phyloP scores from a whole-genome alignment of 2,797 vertebrate genomes.

The Aldrovandia affinis region DNA sequence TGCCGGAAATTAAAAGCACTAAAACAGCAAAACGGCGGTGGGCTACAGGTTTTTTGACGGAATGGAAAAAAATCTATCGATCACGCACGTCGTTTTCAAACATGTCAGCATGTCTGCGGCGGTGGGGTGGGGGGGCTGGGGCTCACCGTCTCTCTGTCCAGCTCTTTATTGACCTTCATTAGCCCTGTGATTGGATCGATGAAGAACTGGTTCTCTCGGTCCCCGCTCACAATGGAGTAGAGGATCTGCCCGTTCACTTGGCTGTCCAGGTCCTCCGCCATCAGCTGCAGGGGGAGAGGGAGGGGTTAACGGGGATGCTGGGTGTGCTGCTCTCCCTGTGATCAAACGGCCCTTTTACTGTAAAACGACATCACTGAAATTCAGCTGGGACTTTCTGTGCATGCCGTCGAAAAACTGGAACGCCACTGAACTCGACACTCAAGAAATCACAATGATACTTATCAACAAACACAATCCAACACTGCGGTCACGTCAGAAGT shows the following conservation, averaged over 20 bases:
- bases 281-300: constrained; percentile 77
- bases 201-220: constrained; percentile 90
- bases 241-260: constrained; percentile 88
- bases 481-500: neutral
- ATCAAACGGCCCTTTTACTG: neutral
- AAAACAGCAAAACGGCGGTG: neutral
- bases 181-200: constrained; percentile 88
- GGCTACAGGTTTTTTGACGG: neutral
- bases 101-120: neutral
- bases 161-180: constrained; percentile 90
- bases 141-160: constrained; percentile 92
- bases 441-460: neutral
- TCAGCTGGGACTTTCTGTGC: neutral
- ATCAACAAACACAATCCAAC: neutral
- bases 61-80: neutral
- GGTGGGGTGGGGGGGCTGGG: neutral
- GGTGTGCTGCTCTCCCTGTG: neutral
- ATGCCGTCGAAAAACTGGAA: neutral
- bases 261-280: constrained; percentile 92
- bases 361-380: too few relatives aligned
- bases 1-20: constrained; percentile 13
- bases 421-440: neutral
- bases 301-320: neutral
- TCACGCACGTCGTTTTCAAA: too few relatives aligned
- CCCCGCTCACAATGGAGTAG: constrained; percentile 89